phyloP scores from a whole-genome alignment of 2,888 invertebrate species.

The Tigriopus californicus region DNA sequence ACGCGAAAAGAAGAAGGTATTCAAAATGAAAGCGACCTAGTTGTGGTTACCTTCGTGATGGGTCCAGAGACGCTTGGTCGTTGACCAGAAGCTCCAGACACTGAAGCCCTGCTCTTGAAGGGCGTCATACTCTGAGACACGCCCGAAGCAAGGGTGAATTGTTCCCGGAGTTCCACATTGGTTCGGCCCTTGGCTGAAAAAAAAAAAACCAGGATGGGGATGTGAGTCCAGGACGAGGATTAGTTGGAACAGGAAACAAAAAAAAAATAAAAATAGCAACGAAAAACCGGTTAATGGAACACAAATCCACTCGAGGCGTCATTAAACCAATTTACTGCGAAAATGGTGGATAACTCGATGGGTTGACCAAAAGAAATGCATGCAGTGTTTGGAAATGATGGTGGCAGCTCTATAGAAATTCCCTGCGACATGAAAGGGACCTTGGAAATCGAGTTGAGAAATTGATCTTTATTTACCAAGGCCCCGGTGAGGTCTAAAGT shows the following conservation, averaged over 20 bases:
- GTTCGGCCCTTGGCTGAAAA: conserved; percentile 91
- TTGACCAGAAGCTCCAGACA: conserved; percentile 31
- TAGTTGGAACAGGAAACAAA: conserved; percentile 13
- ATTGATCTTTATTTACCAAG: too few species aligned
- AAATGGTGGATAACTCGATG: too few species aligned
- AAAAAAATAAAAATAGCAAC: not conserved
- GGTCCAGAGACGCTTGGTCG: conserved; percentile 49
- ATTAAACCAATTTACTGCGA: not conserved
- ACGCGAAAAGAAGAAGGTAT: too few species aligned
- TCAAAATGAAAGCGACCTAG: not conserved
- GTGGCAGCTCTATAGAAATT: too few species aligned
- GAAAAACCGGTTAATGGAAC: not conserved
- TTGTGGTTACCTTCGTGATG: conserved; percentile 65
- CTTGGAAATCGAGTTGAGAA: too few species aligned
- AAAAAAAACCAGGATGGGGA: not conserved
- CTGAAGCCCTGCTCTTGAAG: conserved; percentile 62
- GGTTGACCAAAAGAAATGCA: too few species aligned
- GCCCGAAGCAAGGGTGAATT: conserved; percentile 95
- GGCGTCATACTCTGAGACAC: conserved; percentile 97
- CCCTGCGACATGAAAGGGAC: too few species aligned
- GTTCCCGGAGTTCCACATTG: conserved; percentile 97
- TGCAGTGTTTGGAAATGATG: too few species aligned
- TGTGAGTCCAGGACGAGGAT: conserved; percentile 11
- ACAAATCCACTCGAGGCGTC: not conserved
- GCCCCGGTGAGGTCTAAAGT: too few species aligned